Base-by-base conservation (phyloP, 2,113 vertebrate species). In the Elanoides forficatus region DNA sequence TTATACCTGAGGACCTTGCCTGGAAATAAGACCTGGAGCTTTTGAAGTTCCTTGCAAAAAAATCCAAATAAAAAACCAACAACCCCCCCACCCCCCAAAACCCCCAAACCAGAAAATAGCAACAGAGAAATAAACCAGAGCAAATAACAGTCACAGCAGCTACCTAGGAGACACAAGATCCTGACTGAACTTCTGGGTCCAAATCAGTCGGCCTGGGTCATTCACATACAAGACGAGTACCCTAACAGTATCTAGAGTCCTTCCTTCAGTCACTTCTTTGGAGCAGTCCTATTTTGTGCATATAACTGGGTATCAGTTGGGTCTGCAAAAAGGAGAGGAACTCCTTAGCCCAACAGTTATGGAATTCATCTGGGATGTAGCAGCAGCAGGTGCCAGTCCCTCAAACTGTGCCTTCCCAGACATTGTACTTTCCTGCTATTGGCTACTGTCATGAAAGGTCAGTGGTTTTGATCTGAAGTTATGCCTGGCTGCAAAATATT, bases 1-100 rank as follows among this genome's bases (percentile, higher is more conserved):
- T 93, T 96, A 97, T 53, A 91, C 80, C 95, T 55, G 36, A 95
- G 83, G 91, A 94, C 60, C 80, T 92, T 81, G 67, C 88, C 63
- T 93, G 67, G 86, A 95, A 95, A 94, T 94, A 88, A 95, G 88
- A 83, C 59, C 22, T 71, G 23, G 30, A 79, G 59, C 75, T 79
- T 79, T 79, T 79, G 75, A 63, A 79, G 75, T 63, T 63, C 22
- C 47, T 52, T 79, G 59, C 36, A 63, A 34, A 13, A 14, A 50
- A 50, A 25, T 7, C 13, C 25, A 50, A 25, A 23, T 14, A 7
- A 22, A 48, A 23, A 21, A 48, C 21, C 16, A 20, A 10, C 6
- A 23, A n/a, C n/a, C n/a, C n/a, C n/a, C n/a, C n/a, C n/a, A n/a
- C n/a, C n/a, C n/a, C n/a, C n/a, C n/a, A n/a, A 50, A 21, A 11